These are phyloP conservation scores for Peromyscus attwateri DNA, from an alignment of 2,797 vertebrate species.

Conservation along the genomic window DNA sequence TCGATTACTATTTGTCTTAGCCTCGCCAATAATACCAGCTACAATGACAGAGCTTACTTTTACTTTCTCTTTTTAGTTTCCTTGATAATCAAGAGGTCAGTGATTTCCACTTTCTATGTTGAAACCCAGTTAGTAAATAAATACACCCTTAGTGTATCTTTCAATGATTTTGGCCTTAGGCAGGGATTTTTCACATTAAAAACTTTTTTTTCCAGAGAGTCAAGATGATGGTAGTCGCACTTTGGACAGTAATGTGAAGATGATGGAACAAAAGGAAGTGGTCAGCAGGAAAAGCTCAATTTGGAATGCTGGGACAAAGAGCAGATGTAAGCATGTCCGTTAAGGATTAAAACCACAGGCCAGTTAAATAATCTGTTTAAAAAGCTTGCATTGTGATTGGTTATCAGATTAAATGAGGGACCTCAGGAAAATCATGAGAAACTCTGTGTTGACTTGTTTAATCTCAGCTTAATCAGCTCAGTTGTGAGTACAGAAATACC, in stretches of 20 bases:
- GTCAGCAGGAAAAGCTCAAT: neutral
- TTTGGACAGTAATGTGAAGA: conserved; percentile 1
- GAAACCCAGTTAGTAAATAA: conserved; percentile 56
- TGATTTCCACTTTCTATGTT: conserved; percentile 36
- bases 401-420: neutral
- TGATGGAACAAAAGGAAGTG: conserved; percentile 13
- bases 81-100: neutral
- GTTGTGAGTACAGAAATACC: neutral
- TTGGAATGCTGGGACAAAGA: neutral
- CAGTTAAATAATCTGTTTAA: neutral
- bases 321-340: neutral
- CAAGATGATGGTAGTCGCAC: neutral
- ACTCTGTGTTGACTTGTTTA: neutral
- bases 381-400: neutral
- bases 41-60: neutral
- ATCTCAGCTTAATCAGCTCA: neutral
- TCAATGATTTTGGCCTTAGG: conserved; percentile 28
- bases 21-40: neutral
- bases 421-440: conserved; percentile 11
- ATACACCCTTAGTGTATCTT: neutral
- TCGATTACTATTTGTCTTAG: neutral
- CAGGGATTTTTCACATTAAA: conserved; percentile 24
- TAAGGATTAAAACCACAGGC: neutral
- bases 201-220: neutral
- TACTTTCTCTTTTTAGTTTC: conserved; percentile 35